These are phyloP conservation scores for Carpatolechia fugitivella DNA, from an alignment of 2,888 invertebrate genomes.

Conservation along the genomic window DNA sequence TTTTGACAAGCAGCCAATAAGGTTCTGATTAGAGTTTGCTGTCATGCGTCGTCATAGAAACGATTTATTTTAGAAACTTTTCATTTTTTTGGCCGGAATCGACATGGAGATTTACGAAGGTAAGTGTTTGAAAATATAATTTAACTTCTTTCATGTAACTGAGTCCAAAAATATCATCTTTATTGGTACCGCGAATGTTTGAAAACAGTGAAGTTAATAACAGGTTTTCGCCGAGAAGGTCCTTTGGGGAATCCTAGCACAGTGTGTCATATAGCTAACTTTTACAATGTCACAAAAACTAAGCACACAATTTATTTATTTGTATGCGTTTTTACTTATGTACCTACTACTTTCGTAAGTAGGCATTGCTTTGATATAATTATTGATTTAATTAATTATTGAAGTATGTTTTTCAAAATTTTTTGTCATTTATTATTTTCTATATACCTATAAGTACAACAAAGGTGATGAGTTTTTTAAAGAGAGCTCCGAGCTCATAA, in stretches of 20 bases:
- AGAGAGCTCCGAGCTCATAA: too few relatives aligned
- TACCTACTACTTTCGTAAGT: too few relatives aligned
- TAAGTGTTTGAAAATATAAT: slow-evolving; percentile 43
- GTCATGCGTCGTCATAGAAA: slow-evolving; percentile 80
- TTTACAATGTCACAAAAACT: too few relatives aligned
- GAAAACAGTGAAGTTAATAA: slow-evolving; percentile 28
- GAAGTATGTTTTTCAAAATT: too few relatives aligned
- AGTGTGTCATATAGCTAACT: too few relatives aligned
- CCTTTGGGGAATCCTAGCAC: slow-evolving; percentile 25
- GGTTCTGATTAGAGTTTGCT: slow-evolving; percentile 58
- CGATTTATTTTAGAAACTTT: slow-evolving; percentile 68
- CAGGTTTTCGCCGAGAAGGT: slow-evolving; percentile 39
- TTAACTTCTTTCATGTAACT: slow-evolving; percentile 25
- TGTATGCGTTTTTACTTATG: too few relatives aligned
- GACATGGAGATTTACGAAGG: slow-evolving; percentile 74
- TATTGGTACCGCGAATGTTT: slow-evolving; percentile 25
- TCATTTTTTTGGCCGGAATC: slow-evolving; percentile 65
- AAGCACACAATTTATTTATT: too few relatives aligned
- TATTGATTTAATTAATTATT: too few relatives aligned
- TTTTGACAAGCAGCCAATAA: slow-evolving; percentile 39
- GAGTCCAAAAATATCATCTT: not conserved
- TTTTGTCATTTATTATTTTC: too few relatives aligned
- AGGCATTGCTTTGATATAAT: too few relatives aligned
- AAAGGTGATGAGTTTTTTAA: too few relatives aligned
- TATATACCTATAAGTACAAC: too few relatives aligned